Base-by-base conservation (phyloP, 2,888 invertebrate species). In the Pteria penguin region DNA sequence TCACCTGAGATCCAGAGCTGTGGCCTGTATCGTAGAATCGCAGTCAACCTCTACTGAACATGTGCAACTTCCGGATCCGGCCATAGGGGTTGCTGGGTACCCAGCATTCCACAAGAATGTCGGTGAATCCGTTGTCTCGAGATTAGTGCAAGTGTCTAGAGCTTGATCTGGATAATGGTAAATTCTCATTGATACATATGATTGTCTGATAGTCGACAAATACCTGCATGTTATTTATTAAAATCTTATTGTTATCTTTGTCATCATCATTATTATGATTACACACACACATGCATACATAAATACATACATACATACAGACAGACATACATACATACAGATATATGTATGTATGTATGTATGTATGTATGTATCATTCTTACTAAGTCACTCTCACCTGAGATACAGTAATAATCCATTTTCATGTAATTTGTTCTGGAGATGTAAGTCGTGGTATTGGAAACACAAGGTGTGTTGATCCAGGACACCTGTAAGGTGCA, bases 21-120 rank as follows among this genome's bases (percentile, higher is more conserved):
- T 67, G 11, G 72, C 26, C 31, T 14, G 33, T 18, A 76, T 36
- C 4, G 24, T 72, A 2, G 72, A 54, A 22, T 68, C 63, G 57
- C 76, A 76, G 2, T 70, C 66, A 26, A 70, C 57, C 66, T 72
- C 72, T 18, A 76, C 57, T 11, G 76, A 76, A 32, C 76, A 76
- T 29, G 67, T 54, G 32, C 63, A 76, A 4, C 33, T 57, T n/a
- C 61, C 24, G 11, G 29, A 55, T 62, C 65, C 63, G 11, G 55
- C n/a, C 27, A 70, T 31, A 24, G 60, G 3, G 18, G 57, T 18
- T n/a, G 58, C 27, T 14, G 61, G 67, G 29, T 62, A 68, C 18
- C 76, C 76, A 67, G 68, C n/a, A 45, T 72, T 76, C 67, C 61
- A 67, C 2, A 76, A 58, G 27, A 76, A 62, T 26, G 72, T 54